phyloP scores from a whole-genome alignment of 2,797 vertebrate genomes.

The Gambelia wislizenii region DNA sequence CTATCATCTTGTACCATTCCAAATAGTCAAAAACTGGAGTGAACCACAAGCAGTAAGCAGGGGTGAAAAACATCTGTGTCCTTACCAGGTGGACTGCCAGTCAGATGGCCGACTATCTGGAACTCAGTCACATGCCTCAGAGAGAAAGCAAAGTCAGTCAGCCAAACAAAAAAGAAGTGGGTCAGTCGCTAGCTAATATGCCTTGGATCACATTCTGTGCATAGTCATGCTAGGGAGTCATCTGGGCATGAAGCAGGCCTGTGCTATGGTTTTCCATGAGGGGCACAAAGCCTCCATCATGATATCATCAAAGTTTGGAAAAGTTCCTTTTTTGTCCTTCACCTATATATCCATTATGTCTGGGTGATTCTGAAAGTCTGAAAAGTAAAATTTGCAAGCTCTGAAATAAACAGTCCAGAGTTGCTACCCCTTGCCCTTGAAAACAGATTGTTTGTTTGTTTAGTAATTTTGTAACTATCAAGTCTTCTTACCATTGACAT shows the following conservation, averaged over 20 bases:
- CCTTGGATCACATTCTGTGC: neutral
- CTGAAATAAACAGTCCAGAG: neutral
- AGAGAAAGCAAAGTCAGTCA: neutral
- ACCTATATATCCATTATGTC: too few species aligned
- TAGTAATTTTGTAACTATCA: neutral
- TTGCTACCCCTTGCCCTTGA: neutral
- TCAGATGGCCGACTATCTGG: neutral
- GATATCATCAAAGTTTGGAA: neutral
- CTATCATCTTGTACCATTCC: neutral
- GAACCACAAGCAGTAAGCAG: neutral
- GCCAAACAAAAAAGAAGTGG: neutral
- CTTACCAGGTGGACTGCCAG: too few species aligned
- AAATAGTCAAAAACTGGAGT: neutral
- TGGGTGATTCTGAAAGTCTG: too few species aligned
- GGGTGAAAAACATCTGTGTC: neutral
- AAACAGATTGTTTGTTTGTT: neutral
- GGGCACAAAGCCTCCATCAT: neutral
- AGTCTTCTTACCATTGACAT: neutral
- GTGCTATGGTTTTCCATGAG: too few species aligned
- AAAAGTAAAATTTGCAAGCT: too few species aligned
- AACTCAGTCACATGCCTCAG: neutral
- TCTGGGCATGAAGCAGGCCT: neutral
- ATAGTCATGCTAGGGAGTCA: neutral
- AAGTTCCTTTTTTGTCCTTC: too few species aligned
- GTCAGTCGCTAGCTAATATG: neutral